phyloP scores from a whole-genome alignment of 2,113 vertebrate genomes.

The Mystacornis crossleyi region DNA sequence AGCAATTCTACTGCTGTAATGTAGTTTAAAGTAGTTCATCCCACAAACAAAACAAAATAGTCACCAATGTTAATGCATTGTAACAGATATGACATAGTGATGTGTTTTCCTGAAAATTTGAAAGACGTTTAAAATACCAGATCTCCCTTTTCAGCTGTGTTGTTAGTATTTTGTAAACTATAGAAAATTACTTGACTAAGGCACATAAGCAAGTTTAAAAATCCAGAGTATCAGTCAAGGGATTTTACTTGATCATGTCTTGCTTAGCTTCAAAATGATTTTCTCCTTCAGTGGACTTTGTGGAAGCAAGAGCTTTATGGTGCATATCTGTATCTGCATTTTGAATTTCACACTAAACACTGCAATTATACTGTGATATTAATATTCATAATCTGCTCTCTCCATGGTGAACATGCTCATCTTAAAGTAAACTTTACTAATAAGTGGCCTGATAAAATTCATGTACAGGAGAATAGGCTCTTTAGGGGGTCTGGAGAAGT shows the following conservation, averaged over 20 bases:
- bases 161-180: not conserved
- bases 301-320: constrained; percentile 26
- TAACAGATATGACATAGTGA: not conserved
- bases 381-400: not conserved
- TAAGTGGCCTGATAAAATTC: not conserved
- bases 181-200: not conserved
- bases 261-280: constrained; percentile 36
- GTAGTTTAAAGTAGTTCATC: not conserved
- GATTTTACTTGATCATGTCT: constrained; percentile 37
- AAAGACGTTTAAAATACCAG: not conserved
- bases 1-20: not conserved
- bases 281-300: constrained; percentile 15
- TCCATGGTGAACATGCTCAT: not conserved
- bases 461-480: not conserved
- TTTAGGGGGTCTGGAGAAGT: not conserved
- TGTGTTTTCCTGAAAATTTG: not conserved
- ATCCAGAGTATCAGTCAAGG: not conserved
- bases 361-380: not conserved
- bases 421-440: not conserved
- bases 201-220: not conserved
- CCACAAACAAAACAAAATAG: not conserved
- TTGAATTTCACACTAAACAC: constrained; percentile 4
- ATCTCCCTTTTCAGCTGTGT: not conserved
- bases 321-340: not conserved
- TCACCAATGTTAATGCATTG: not conserved